Conservation (phyloP, 2,888 invertebrate species). For the Lasioglossum pauxillum region DNA sequence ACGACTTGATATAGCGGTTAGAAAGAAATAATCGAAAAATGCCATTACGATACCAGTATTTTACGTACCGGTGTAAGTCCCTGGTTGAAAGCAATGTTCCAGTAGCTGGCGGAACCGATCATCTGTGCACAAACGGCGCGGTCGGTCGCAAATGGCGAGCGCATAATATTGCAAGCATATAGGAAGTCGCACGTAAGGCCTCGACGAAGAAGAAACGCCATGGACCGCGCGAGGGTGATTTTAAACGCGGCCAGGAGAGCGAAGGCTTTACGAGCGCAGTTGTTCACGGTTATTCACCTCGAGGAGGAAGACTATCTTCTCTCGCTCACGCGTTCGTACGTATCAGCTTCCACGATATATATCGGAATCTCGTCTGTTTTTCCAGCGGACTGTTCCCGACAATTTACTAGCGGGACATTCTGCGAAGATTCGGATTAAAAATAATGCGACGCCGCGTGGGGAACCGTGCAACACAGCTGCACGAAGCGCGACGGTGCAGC, state of each 20-base stretch:
- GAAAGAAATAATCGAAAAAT: too few relatives aligned
- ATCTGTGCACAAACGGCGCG: too few relatives aligned
- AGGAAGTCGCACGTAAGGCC: neutral
- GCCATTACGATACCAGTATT: too few relatives aligned
- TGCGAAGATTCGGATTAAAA: conserved; percentile 19
- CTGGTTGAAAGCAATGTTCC: too few relatives aligned
- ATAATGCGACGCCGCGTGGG: neutral
- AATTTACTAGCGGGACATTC: conserved; percentile 5
- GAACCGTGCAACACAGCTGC: neutral
- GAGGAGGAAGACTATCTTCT: neutral
- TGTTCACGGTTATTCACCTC: conserved; percentile 24
- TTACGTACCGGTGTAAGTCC: too few relatives aligned
- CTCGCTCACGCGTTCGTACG: neutral
- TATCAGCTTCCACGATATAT: conserved; percentile 10
- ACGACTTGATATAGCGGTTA: too few relatives aligned
- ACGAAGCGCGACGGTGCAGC: neutral
- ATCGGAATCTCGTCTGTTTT: conserved; percentile 6
- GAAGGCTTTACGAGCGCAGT: conserved; percentile 22
- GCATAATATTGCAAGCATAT: neutral
- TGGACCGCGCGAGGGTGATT: neutral
- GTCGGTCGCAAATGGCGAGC: neutral
- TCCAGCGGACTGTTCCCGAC: neutral
- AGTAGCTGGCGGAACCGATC: too few relatives aligned
- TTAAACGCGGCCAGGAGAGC: neutral
- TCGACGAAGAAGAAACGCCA: neutral